Conservation (phyloP, 2,113 vertebrate genomes). For the Xyrauchen texanus region DNA sequence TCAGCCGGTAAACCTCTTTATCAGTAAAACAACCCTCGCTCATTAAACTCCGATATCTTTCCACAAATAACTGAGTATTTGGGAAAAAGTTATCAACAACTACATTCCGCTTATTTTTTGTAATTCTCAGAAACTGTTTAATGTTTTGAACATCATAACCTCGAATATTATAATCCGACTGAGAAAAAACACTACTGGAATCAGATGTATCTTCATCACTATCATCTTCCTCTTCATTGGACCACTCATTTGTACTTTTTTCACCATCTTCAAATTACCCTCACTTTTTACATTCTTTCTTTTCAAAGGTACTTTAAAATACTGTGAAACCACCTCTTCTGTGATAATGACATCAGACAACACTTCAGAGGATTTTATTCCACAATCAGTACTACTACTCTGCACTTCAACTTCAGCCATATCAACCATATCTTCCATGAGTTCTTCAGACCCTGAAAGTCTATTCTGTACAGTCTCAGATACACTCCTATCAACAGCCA, state of each 20-base stretch:
- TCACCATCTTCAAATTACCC: neutral
- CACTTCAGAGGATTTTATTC: neutral
- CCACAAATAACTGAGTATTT: neutral
- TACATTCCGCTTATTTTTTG: neutral
- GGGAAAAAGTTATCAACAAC: neutral
- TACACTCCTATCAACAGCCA: neutral
- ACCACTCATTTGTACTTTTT: neutral
- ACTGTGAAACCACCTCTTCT: too few species aligned
- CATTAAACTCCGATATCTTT: neutral
- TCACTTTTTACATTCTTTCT: neutral
- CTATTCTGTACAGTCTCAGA: neutral
- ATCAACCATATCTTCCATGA: neutral
- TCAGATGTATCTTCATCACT: slow-evolving; percentile 8
- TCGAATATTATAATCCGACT: neutral
- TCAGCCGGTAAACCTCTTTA: neutral
- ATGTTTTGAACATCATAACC: neutral
- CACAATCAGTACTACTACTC: neutral
- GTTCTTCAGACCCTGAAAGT: neutral
- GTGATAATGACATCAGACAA: neutral
- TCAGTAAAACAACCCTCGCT: neutral
- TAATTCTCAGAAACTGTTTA: slow-evolving; percentile 16
- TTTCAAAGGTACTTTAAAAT: slow-evolving; percentile 1
- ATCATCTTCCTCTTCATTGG: neutral
- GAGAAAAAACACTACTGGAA: neutral
- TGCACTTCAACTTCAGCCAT: neutral